Conservation (phyloP, 2,888 invertebrate genomes). For the Chydorus sphaericus region DNA sequence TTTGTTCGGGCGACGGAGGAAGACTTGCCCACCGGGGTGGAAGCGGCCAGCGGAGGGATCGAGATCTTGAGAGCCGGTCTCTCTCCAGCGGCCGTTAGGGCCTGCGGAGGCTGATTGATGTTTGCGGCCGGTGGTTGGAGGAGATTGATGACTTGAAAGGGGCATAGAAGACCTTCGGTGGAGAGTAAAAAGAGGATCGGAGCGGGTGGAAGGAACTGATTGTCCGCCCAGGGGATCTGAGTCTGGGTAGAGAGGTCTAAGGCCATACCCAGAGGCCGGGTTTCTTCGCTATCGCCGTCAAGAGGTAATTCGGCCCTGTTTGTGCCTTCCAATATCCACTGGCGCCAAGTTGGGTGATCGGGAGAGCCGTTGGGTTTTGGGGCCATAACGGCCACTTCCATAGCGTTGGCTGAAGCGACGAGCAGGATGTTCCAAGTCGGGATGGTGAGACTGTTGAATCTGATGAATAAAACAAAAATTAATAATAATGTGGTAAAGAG, state of each 20-base stretch:
- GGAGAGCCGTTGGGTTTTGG: slow-evolving; percentile 34
- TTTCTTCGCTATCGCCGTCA: slow-evolving; percentile 49
- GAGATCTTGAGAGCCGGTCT: slow-evolving; percentile 11
- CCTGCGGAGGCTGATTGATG: slow-evolving; percentile 8
- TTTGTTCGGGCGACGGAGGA: slow-evolving; percentile 2
- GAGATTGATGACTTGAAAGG: slow-evolving; percentile 60
- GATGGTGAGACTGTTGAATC: no score
- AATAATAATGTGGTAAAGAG: no score
- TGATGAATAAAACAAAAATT: no score
- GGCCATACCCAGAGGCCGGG: slow-evolving; percentile 63
- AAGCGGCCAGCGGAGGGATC: background rate
- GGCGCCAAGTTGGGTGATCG: slow-evolving; percentile 49
- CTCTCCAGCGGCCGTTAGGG: slow-evolving; percentile 15
- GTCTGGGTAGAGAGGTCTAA: slow-evolving; percentile 54
- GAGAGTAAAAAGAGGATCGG: slow-evolving; percentile 63
- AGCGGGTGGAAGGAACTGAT: slow-evolving; percentile 49
- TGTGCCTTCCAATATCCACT: slow-evolving; percentile 62
- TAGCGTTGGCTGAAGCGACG: slow-evolving; percentile 59
- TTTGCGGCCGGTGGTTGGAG: slow-evolving; percentile 35
- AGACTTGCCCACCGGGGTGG: slow-evolving; percentile 7
- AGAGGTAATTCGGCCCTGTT: slow-evolving; percentile 71
- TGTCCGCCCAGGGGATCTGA: slow-evolving; percentile 52
- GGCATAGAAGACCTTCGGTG: slow-evolving; percentile 57
- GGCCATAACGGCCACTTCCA: slow-evolving; percentile 67
- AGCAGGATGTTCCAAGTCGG: slow-evolving; percentile 3